These are phyloP conservation scores for Dendrolimus punctatus DNA, from an alignment of 1,140 invertebrate species.

Conservation along the genomic window DNA sequence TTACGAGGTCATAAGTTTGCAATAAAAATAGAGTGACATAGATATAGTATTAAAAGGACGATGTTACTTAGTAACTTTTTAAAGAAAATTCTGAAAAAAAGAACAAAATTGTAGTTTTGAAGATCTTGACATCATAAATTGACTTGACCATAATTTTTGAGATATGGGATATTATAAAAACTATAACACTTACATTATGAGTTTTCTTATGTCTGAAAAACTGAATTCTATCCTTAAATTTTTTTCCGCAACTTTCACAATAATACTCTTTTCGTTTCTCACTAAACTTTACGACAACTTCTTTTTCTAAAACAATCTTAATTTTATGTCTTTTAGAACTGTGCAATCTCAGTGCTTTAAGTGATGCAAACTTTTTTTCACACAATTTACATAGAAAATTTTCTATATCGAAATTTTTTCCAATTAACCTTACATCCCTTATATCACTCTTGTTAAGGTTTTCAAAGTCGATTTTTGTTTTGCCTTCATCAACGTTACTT, in stretches of 20 bases:
- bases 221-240: conserved; percentile 53
- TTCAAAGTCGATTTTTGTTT: no score
- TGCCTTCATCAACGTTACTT: background rate
- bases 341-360: conserved; percentile 62
- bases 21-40: no score
- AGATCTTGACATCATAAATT: no score
- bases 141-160: background rate
- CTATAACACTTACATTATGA: conserved; percentile 27
- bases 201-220: conserved; percentile 44
- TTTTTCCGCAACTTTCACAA: conserved; percentile 67
- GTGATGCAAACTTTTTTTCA: conserved; percentile 58
- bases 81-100: no score
- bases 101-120: no score
- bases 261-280: conserved; percentile 21
- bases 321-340: conserved; percentile 50
- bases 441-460: background rate
- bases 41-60: no score
- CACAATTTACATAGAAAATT: conserved; percentile 58
- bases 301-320: conserved; percentile 45
- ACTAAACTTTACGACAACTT: background rate
- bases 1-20: no score
- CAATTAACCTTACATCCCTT: conserved; percentile 7
- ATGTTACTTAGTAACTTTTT: no score
- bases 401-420: conserved; percentile 46
- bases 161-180: background rate